A percentile compares a stretch with the other conserved stretches of the same genome.
Evolutionary conservation across 23 tunicate genomes (phyloP).

Genomic region (Ascidia mentula): DNA sequence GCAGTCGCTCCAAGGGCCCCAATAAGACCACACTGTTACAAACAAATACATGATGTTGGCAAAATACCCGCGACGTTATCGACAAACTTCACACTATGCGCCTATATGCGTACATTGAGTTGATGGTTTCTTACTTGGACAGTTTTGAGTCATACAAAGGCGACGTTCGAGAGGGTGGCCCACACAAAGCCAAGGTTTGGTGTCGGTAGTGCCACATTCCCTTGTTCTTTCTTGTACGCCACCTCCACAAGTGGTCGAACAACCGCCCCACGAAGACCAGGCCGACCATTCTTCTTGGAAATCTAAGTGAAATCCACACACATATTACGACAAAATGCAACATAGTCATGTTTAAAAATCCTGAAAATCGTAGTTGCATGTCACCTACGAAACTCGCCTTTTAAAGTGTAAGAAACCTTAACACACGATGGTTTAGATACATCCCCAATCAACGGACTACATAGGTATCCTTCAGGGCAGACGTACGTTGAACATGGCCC

Average conservation of each 20-base stretch:
- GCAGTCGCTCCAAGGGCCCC: constrained; percentile 33
- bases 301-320: constrained; percentile 9
- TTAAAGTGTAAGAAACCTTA: neutral
- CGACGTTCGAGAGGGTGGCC: constrained; percentile 13
- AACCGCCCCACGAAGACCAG: constrained; percentile 20
- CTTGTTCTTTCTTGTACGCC: constrained; percentile 29
- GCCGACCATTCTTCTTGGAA: constrained; percentile 17
- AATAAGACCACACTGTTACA: constrained; percentile 15
- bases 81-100: too few species aligned
- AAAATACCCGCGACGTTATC: too few species aligned
- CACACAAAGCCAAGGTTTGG: neutral
- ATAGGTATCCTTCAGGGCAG: neutral
- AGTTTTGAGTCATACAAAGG: neutral
- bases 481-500: neutral
- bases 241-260: constrained; percentile 18
- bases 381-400: neutral
- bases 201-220: constrained; percentile 1
- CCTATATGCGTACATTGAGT: too few species aligned
- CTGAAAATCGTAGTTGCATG: neutral
- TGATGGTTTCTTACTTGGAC: constrained; percentile 29
- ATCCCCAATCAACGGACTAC: neutral
- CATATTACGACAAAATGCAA: neutral
- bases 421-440: neutral
- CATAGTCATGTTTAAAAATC: neutral
- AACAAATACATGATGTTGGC: too few species aligned